phyloP scores from a whole-genome alignment of 2,113 vertebrate species.

The Bubo scandiacus region DNA sequence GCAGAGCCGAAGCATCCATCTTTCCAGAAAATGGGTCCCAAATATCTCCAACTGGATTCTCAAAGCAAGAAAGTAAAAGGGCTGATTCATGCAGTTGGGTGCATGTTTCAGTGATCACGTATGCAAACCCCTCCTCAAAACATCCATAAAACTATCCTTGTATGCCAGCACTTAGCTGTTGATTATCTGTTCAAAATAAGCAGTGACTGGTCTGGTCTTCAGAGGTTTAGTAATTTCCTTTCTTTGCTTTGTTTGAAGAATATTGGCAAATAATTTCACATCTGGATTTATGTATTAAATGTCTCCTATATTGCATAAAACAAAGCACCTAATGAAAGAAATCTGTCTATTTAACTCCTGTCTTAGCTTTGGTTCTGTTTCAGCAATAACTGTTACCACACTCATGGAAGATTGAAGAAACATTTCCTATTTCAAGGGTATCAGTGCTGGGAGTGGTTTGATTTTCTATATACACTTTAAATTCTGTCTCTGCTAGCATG shows the following conservation, averaged over 20 bases:
- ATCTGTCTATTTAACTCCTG: neutral
- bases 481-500: neutral
- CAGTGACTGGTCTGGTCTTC: neutral
- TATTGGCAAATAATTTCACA: conserved; percentile 31
- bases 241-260: conserved; percentile 24
- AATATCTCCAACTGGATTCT: neutral
- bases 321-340: conserved; percentile 51
- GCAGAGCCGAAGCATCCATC: neutral
- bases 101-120: neutral
- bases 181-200: neutral
- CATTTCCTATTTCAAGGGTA: neutral
- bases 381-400: neutral
- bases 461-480: neutral
- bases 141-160: neutral
- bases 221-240: conserved; percentile 21
- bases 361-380: neutral
- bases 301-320: neutral
- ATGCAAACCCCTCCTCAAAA: neutral
- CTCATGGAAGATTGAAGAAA: neutral
- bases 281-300: conserved; percentile 29
- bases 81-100: neutral
- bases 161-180: neutral
- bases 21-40: neutral
- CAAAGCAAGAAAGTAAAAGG: neutral
- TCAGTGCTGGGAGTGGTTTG: neutral